These are phyloP conservation scores for Deroplatys truncata DNA, from an alignment of 2,888 invertebrate species.

Conservation along the genomic window DNA sequence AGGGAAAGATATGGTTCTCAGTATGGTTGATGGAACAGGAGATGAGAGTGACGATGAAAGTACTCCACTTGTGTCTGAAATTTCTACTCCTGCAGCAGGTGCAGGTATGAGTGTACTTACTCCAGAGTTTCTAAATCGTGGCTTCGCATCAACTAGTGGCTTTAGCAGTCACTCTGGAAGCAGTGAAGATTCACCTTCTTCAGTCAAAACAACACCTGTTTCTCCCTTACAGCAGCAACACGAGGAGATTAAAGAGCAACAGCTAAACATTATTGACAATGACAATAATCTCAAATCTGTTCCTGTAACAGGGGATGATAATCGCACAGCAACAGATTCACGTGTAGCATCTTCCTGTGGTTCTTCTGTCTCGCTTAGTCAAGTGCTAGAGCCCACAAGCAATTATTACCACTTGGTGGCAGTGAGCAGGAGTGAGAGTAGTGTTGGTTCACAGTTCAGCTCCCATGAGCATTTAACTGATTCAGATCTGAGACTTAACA, in stretches of 20 bases:
- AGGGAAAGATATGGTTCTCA: constrained; percentile 11
- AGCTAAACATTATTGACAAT: not conserved
- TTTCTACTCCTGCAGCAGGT: constrained; percentile 40
- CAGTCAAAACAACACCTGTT: constrained; percentile 19
- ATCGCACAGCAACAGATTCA: not conserved
- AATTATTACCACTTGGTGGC: constrained; percentile 28
- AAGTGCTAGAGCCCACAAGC: constrained; percentile 24
- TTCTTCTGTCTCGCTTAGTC: constrained; percentile 28
- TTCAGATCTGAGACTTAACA: constrained; percentile 14
- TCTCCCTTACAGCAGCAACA: constrained; percentile 6
- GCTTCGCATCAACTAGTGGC: constrained; percentile 20
- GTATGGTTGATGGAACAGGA: constrained; percentile 3
- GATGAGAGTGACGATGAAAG: constrained; percentile 61
- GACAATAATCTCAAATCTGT: not conserved
- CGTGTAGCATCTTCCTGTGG: constrained; percentile 23
- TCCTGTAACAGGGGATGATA: not conserved
- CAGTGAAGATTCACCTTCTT: constrained; percentile 21
- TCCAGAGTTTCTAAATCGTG: constrained; percentile 18
- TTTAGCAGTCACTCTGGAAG: constrained; percentile 18
- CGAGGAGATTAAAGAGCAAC: not conserved
- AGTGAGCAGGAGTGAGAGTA: constrained; percentile 25
- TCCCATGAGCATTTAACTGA: constrained; percentile 14
- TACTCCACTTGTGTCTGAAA: constrained; percentile 59
- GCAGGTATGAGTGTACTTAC: not conserved
- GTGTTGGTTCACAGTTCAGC: constrained; percentile 8